Base-by-base conservation (phyloP, 2,888 invertebrate species). In the Macrosoma leucophasiata region DNA sequence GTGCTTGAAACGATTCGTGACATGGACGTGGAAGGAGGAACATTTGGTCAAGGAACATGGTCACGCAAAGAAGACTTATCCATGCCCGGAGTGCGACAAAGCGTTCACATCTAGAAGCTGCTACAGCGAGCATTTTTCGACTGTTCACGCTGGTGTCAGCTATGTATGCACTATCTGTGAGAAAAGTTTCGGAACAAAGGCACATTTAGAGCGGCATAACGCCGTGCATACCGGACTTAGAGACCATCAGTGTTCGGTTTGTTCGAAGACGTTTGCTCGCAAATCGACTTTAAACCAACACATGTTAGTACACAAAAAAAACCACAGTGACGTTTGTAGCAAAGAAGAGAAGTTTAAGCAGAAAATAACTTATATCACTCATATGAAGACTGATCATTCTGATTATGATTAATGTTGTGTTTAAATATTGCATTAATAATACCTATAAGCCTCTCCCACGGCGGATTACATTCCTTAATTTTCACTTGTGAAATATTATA, bases 281-380 rank as follows among this genome's bases (percentile, higher is more conserved):
- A 54, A 51, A 26, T 55, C 57, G 3, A 57, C 58, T 1, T 39
- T 67, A 28, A 42, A 43, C 1, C 62, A 65, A 28, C 66, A 67
- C 20, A 58, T 60, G 53, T 26, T 42, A 52, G 1, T 79, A 79
- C 23, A 13, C 48, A 0, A 58, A 29, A 60, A 60, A 33, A 61
- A 61, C 17, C 47, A 52, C 18, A 66, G 66, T 35, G 52, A 51
- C 13, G 18, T 66, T 13, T 79, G 79, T 28, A 54, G 64, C n/a
- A 76, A 71, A 25, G 66, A n/a, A n/a, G n/a, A n/a, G n/a, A n/a
- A 69, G 18, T 79, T 77, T 19, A 69, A 67, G 7, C 79, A 79
- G 39, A 76, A 73, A 53, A 60, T 74, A 24, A 69, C 74, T 41
- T 52, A 68, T 11, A 74, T 66, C 29, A 48, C 55, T 1, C 77